These are phyloP conservation scores for Dendrolimus pini DNA, from an alignment of 2,888 invertebrate genomes.

Conservation along the genomic window DNA sequence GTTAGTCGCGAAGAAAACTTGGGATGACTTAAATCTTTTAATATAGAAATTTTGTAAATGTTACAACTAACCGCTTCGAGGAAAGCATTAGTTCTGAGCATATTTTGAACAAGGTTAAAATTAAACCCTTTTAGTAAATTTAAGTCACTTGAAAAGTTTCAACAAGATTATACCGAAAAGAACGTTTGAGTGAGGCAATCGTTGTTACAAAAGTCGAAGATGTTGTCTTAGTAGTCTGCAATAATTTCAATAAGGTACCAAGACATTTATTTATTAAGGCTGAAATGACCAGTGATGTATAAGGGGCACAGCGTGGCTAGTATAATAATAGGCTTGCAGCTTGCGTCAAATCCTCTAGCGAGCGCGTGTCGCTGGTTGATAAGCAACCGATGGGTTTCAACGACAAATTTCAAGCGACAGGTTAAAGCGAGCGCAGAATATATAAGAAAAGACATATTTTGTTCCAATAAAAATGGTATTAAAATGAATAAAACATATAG, in stretches of 20 bases:
- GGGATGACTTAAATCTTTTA: background rate
- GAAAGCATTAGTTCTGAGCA: too few species aligned
- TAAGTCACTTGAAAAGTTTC: too few species aligned
- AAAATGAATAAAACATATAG: too few species aligned
- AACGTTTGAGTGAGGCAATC: too few species aligned
- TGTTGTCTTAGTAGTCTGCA: too few species aligned
- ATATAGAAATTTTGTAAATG: background rate
- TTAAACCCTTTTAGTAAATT: too few species aligned
- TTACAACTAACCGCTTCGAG: too few species aligned
- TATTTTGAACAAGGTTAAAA: too few species aligned
- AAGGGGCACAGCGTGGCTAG: conserved; percentile 27
- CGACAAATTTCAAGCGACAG: conserved; percentile 17
- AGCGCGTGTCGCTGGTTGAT: conserved; percentile 63
- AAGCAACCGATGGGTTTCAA: conserved; percentile 49
- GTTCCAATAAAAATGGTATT: too few species aligned
- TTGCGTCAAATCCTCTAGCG: conserved; percentile 57
- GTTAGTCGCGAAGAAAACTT: background rate
- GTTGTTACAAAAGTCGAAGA: too few species aligned
- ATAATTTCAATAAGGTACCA: background rate
- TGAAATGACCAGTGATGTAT: background rate
- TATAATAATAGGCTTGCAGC: conserved; percentile 54
- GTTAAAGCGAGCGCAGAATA: conserved; percentile 15
- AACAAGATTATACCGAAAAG: too few species aligned
- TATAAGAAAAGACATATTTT: background rate
- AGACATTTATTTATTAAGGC: background rate